Conservation (phyloP, 2,113 vertebrate species). For the Oryzias melastigma region DNA sequence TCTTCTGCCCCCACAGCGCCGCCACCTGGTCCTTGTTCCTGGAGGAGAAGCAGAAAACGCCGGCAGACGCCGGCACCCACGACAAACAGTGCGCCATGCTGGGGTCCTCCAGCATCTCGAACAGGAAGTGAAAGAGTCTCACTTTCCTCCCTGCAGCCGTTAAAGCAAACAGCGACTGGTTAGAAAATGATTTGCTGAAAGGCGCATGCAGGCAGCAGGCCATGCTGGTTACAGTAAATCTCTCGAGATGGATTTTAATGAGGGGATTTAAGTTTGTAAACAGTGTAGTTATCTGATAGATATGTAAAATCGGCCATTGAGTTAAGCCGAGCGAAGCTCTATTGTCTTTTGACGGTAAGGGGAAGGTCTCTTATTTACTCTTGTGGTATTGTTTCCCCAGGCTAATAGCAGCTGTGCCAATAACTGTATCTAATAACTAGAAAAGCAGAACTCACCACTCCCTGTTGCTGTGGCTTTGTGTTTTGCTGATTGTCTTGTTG, state of each 20-base stretch:
- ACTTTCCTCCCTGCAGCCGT: constrained; percentile 71
- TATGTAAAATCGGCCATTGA: constrained; percentile 58
- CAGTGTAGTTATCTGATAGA: constrained; percentile 53
- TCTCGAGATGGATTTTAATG: constrained; percentile 8
- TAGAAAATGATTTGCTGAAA: too few relatives aligned
- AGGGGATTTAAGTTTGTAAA: constrained; percentile 28
- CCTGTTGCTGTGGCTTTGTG: constrained; percentile 37
- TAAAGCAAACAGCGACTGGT: constrained; percentile 7
- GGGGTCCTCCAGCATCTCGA: constrained; percentile 80
- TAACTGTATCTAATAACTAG: constrained; percentile 63
- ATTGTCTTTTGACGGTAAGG: constrained; percentile 71
- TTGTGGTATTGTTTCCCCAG: constrained; percentile 56
- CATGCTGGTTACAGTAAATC: constrained; percentile 39
- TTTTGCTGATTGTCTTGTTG: constrained; percentile 45
- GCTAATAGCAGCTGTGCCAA: constrained; percentile 32
- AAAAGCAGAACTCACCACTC: constrained; percentile 80
- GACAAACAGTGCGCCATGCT: constrained; percentile 77
- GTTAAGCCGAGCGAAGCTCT: constrained; percentile 19
- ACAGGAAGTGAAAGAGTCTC: constrained; percentile 80
- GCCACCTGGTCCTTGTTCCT: constrained; percentile 78
- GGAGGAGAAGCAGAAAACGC: constrained; percentile 81
- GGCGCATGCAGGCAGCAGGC: neutral
- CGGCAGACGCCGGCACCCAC: constrained; percentile 71
- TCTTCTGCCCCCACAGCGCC: constrained; percentile 77
- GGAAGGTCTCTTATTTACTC: constrained; percentile 67